These are phyloP conservation scores for Patella caerulea DNA, from an alignment of 2,888 invertebrate species.

Conservation along the genomic window DNA sequence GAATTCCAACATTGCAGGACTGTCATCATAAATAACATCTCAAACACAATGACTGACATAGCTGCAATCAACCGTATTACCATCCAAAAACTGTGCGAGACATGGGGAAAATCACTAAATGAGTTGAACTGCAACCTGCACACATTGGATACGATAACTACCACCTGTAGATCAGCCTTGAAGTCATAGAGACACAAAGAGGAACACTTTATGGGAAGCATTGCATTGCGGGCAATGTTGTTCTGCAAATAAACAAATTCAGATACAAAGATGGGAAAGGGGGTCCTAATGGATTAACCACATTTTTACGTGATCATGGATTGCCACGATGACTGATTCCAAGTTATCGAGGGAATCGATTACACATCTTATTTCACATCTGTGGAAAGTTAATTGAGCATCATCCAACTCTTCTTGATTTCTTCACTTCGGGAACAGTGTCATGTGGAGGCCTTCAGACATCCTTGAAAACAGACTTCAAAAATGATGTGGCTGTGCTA, in stretches of 20 bases:
- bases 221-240: constrained; percentile 35
- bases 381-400: constrained; percentile 26
- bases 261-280: constrained; percentile 39
- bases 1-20: constrained; percentile 18
- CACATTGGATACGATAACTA: constrained; percentile 31
- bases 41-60: constrained; percentile 36
- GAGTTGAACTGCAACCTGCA: constrained; percentile 35
- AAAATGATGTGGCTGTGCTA: constrained; percentile 13
- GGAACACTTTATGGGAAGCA: constrained; percentile 35
- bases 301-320: constrained; percentile 25
- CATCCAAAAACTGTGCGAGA: constrained; percentile 26
- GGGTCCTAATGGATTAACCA: constrained; percentile 35
- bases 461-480: constrained; percentile 24
- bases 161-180: constrained; percentile 21
- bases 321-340: constrained; percentile 32
- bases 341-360: constrained; percentile 35
- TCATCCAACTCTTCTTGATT: constrained; percentile 15
- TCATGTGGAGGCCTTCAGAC: constrained; percentile 32
- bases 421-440: constrained; percentile 21
- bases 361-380: constrained; percentile 39
- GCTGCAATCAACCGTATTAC: constrained; percentile 26
- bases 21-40: constrained; percentile 25
- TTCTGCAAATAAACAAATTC: constrained; percentile 38
- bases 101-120: constrained; percentile 28
- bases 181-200: constrained; percentile 16